Conservation (phyloP, 2,113 vertebrate species). For the Cacatua alba region DNA sequence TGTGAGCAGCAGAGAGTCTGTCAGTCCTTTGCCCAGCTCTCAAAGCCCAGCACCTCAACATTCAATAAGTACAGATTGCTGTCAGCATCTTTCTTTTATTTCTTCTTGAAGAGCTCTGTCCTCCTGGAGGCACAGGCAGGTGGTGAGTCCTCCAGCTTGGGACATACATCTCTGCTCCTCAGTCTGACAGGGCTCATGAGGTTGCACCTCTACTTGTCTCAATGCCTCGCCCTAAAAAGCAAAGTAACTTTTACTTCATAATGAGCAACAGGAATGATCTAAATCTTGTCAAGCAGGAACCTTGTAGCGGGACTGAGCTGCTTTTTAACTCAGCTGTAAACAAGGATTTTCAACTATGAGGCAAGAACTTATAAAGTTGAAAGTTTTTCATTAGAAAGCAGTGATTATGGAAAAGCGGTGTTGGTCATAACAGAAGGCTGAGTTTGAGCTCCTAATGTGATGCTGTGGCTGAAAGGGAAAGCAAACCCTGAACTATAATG, state of each 20-base stretch:
- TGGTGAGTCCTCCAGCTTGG: background rate
- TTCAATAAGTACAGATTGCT: background rate
- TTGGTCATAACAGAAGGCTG: background rate
- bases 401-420: background rate
- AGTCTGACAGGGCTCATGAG: background rate
- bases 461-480: background rate
- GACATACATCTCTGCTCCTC: background rate
- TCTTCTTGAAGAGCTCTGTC: background rate
- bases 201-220: background rate
- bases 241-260: slow-evolving; percentile 5
- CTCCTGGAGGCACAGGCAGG: background rate
- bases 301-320: background rate
- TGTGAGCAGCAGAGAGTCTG: background rate
- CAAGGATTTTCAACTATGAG: slow-evolving; percentile 22
- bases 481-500: background rate
- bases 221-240: background rate
- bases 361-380: slow-evolving; percentile 12
- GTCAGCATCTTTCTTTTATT: background rate
- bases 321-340: slow-evolving; percentile 34
- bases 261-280: background rate
- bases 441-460: background rate
- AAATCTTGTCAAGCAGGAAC: background rate
- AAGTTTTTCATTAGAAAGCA: slow-evolving; percentile 4
- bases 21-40: background rate
- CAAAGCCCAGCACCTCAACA: background rate